phyloP scores from a whole-genome alignment of 2,888 invertebrate genomes.

The Boloria euphrosyne region DNA sequence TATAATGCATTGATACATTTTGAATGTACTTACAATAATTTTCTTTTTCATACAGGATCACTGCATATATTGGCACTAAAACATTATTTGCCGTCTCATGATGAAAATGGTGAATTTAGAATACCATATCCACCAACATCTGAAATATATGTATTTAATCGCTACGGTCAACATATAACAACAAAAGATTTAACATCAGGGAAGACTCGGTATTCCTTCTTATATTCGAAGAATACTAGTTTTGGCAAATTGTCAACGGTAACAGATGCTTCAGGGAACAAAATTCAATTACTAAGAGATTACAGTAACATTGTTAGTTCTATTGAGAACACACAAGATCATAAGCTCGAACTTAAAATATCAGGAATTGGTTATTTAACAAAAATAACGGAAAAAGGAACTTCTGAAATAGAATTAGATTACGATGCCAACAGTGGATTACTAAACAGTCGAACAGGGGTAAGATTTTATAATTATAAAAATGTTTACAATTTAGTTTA shows the following conservation, averaged over 20 bases:
- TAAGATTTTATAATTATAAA: slow-evolving; percentile 62
- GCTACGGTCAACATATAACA: slow-evolving; percentile 97
- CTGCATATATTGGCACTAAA: slow-evolving; percentile 92
- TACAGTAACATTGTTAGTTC: slow-evolving; percentile 96
- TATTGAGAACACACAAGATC: slow-evolving; percentile 96
- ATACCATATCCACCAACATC: slow-evolving; percentile 96
- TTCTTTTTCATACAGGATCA: slow-evolving; percentile 79
- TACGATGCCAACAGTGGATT: slow-evolving; percentile 95
- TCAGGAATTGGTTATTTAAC: slow-evolving; percentile 96
- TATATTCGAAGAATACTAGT: slow-evolving; percentile 98
- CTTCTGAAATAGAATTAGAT: slow-evolving; percentile 93
- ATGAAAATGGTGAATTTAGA: slow-evolving; percentile 94
- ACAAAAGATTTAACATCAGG: slow-evolving; percentile 98
- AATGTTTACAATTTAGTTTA: slow-evolving; percentile 8
- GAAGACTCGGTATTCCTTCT: slow-evolving; percentile 95
- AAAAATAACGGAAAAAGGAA: slow-evolving; percentile 93
- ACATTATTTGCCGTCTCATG: slow-evolving; percentile 93
- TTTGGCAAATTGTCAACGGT: slow-evolving; percentile 97
- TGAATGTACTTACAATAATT: background rate
- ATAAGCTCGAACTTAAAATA: slow-evolving; percentile 95
- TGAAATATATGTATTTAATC: slow-evolving; percentile 96
- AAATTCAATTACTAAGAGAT: slow-evolving; percentile 94
- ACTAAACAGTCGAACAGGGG: slow-evolving; percentile 91
- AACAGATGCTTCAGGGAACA: slow-evolving; percentile 96
- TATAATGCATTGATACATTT: background rate